Conservation (phyloP, 2,888 invertebrate species). For the Ditylenchus weischeri region DNA sequence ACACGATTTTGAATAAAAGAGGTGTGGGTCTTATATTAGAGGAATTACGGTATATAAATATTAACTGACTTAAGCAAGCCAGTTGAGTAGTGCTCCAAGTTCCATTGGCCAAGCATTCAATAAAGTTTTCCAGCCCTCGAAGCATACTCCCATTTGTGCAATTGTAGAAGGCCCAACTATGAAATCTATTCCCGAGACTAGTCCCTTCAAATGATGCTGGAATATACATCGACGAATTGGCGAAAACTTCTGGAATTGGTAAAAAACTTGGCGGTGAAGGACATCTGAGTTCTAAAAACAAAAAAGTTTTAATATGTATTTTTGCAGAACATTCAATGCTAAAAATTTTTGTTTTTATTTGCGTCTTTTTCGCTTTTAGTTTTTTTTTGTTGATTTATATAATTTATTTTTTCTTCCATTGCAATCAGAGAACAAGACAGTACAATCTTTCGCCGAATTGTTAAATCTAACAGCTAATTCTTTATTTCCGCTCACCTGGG, state of each 20-base stretch:
- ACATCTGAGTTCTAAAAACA: constrained; percentile 4
- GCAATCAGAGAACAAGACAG: too few species aligned
- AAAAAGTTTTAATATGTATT: not conserved
- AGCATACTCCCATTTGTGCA: constrained; percentile 4
- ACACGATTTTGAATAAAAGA: too few species aligned
- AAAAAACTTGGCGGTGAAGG: not conserved
- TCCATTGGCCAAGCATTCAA: not conserved
- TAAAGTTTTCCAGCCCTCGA: not conserved
- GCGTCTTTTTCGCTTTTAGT: too few species aligned
- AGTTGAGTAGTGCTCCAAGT: not conserved
- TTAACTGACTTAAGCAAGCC: constrained; percentile 6
- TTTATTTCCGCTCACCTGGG: too few species aligned
- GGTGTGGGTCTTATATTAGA: too few species aligned
- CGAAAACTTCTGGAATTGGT: constrained; percentile 1
- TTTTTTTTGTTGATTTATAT: too few species aligned
- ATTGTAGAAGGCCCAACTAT: constrained; percentile 13
- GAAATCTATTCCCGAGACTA: not conserved
- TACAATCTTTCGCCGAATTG: too few species aligned
- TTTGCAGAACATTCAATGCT: too few species aligned
- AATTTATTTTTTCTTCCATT: too few species aligned
- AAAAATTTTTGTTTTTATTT: too few species aligned
- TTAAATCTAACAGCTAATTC: too few species aligned
- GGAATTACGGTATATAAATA: too few species aligned
- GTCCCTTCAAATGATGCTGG: not conserved
- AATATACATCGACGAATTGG: not conserved